Conservation (phyloP, 2,113 vertebrate species). For the Rhinolophus ferrumequinum region DNA sequence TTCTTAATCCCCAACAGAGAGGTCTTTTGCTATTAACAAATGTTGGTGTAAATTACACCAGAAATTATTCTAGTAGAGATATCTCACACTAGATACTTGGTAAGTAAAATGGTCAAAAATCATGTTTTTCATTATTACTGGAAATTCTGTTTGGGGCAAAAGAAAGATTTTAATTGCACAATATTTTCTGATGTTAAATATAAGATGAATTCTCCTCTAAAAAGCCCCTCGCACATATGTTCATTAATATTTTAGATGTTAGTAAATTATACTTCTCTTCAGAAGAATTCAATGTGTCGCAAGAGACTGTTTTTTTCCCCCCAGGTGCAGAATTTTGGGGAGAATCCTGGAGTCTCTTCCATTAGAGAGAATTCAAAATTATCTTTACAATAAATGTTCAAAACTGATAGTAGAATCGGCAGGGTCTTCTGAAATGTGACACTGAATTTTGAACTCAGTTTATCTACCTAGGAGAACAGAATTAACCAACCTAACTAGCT, state of each 20-base stretch:
- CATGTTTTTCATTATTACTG: constrained; percentile 25
- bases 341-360: constrained; percentile 38
- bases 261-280: constrained; percentile 76
- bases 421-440: constrained; percentile 18
- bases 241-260: constrained; percentile 72
- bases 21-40: constrained; percentile 78
- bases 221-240: constrained; percentile 54
- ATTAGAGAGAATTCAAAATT: constrained; percentile 41
- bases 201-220: constrained; percentile 55
- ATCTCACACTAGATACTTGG: constrained; percentile 64
- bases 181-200: constrained; percentile 58
- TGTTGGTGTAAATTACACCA: constrained; percentile 54
- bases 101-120: constrained; percentile 75
- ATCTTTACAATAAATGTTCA: constrained; percentile 38
- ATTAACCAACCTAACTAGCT: not conserved
- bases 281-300: constrained; percentile 67
- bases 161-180: constrained; percentile 32
- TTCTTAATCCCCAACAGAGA: constrained; percentile 82
- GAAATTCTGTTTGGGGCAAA: not conserved
- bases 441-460: not conserved
- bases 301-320: not conserved
- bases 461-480: constrained; percentile 15
- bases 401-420: not conserved
- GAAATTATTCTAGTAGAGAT: constrained; percentile 56
- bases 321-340: constrained; percentile 11